Percentiles rank a stretch among this genome's conserved stretches.
These are phyloP conservation scores for Reinhardtius hippoglossoides DNA, from an alignment of 2,113 vertebrate genomes.

Conservation along the genomic window DNA sequence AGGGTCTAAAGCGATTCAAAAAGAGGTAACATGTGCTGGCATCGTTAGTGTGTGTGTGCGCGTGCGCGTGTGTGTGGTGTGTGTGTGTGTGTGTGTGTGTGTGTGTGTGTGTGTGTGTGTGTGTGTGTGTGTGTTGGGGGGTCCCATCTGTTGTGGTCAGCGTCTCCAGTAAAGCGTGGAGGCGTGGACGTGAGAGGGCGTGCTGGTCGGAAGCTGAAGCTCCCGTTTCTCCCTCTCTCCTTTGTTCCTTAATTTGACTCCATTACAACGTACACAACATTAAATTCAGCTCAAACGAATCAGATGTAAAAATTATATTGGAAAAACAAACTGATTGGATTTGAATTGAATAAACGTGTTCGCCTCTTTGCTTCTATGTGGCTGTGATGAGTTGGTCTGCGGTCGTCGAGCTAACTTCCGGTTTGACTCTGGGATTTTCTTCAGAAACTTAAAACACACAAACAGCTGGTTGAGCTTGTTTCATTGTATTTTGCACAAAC, in stretches of 20 bases:
- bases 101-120: neutral
- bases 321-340: no score
- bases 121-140: constrained; percentile 19
- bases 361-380: no score
- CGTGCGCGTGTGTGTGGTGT: constrained; percentile 23
- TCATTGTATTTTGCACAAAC: no score
- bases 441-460: no score
- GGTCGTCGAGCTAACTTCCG: no score
- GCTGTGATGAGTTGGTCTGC: no score
- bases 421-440: no score
- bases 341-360: no score
- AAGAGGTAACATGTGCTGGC: constrained; percentile 57
- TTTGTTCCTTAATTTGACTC: neutral
- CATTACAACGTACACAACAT: neutral
- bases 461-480: no score
- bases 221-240: constrained; percentile 9
- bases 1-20: constrained; percentile 50
- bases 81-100: constrained; percentile 23
- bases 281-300: no score
- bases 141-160: constrained; percentile 73
- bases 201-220: constrained; percentile 23
- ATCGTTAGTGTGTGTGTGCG: constrained; percentile 29
- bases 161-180: constrained; percentile 38
- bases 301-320: neutral
- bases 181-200: constrained; percentile 23